These are phyloP conservation scores for Dolichallabes microphthalmus DNA, from an alignment of 2,113 vertebrate species.

Conservation along the genomic window DNA sequence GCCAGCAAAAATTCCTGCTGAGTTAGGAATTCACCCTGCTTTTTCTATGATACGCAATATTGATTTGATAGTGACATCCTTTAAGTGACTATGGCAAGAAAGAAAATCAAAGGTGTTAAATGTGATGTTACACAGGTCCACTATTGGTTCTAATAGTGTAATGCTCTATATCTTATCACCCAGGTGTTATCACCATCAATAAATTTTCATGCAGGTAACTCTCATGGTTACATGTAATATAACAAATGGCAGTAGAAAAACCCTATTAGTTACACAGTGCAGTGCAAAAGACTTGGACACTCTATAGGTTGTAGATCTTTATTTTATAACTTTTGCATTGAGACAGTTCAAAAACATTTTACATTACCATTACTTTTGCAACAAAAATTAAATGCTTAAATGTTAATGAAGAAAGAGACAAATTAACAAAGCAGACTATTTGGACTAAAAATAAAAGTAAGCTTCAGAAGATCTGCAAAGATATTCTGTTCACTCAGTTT, in stretches of 20 bases:
- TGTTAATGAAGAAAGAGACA: neutral
- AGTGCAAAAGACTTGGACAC: neutral
- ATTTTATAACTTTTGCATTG: neutral
- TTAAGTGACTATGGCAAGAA: neutral
- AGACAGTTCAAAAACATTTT: neutral
- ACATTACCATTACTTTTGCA: neutral
- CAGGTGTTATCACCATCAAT: neutral
- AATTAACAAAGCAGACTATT: neutral
- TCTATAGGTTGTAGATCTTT: neutral
- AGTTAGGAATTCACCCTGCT: neutral
- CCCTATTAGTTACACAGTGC: neutral
- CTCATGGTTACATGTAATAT: neutral
- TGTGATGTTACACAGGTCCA: neutral
- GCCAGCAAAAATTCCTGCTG: too few relatives aligned
- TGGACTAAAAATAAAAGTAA: neutral
- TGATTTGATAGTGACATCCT: neutral
- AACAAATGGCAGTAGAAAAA: neutral
- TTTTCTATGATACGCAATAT: neutral
- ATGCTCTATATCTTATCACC: neutral
- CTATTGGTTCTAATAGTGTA: neutral
- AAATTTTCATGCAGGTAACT: neutral
- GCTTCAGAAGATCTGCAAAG: neutral
- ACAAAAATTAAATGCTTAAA: neutral
- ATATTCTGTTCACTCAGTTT: neutral
- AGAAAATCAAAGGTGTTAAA: neutral